phyloP scores from a whole-genome alignment of 2,797 vertebrate genomes.

The Microctenopoma lineatum region DNA sequence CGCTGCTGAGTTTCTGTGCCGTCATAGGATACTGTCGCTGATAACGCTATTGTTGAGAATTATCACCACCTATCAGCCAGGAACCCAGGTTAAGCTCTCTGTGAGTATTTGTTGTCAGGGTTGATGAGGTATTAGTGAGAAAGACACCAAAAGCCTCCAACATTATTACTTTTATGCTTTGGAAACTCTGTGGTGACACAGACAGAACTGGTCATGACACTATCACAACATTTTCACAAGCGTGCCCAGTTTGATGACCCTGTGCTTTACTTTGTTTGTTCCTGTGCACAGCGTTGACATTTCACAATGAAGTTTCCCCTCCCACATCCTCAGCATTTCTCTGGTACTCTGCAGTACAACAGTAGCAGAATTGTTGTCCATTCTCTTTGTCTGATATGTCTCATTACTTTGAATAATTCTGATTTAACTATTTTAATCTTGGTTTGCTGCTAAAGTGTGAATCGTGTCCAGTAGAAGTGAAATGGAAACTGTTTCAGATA shows the following conservation, averaged over 20 bases:
- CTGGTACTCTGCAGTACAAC: constrained; percentile 9
- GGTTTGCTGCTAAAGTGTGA: neutral
- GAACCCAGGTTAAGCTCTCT: neutral
- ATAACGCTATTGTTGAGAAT: neutral
- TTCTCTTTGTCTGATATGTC: constrained; percentile 9
- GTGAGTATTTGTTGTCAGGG: neutral
- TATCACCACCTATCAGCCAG: neutral
- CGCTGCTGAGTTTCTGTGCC: neutral
- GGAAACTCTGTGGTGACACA: neutral
- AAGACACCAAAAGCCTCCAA: neutral
- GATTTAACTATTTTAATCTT: neutral
- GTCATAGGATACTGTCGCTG: neutral
- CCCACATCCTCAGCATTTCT: constrained; percentile 61
- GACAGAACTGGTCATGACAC: neutral
- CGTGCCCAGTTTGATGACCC: constrained; percentile 18
- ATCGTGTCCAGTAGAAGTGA: constrained; percentile 13
- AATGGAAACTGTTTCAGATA: constrained; percentile 8
- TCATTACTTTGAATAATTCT: neutral
- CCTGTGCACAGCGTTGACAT: constrained; percentile 61
- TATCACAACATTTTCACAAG: neutral
- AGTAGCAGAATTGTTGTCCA: constrained; percentile 12
- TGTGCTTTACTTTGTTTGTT: constrained; percentile 26
- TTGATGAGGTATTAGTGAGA: neutral
- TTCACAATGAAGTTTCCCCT: constrained; percentile 70
- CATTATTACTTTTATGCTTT: neutral